Evolutionary conservation across 2,888 invertebrate species (phyloP), one percentile per base, ranked within the genome.

Genomic region (Agriopis leucophaearia): DNA sequence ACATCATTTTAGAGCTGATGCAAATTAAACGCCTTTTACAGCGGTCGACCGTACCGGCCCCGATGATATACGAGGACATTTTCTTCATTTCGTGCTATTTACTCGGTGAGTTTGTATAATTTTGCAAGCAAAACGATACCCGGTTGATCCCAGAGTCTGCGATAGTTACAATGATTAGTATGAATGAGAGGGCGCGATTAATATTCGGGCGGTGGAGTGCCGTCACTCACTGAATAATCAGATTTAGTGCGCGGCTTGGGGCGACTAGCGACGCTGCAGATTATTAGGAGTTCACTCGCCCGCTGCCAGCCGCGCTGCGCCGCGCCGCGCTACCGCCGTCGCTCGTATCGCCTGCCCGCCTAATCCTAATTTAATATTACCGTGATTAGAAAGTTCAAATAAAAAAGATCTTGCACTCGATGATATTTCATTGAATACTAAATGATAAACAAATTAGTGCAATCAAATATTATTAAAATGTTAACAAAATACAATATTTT

Each of bases 221-320:
- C 81, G 79, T 82, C 84, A 81, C 79, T 84, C 84, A 82, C 76
- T 74, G 81, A 78, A 83, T 89, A 88, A 88, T 88, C 87, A 84
- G 85, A 87, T 88, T 88, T 87, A 78, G 79, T 75, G 78, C 77
- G 78, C 74, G 81, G 80, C 80, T 83, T 79, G 81, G 78, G 78
- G 78, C 78, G 81, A 77, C 78, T 83, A 81, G 54, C 45, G 61
- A 61, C 80, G 81, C 74, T 80, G 81, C 79, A 83, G 81, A 79
- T 79, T 82, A 81, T 82, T 82, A 77, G 74, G 74, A 77, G 73
- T 73, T 74, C 72, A 9, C 7, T 27, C 44, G 15, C 60, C 36
- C 15, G 44, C 45, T 8, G n/a, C 35, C 35, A 3, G 57, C 36
- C 45, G 27, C 4, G 50, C 47, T 18, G 45, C 15, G 45, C 27